phyloP scores from a whole-genome alignment of 2,888 invertebrate genomes.

The Nomada hirtipes region DNA sequence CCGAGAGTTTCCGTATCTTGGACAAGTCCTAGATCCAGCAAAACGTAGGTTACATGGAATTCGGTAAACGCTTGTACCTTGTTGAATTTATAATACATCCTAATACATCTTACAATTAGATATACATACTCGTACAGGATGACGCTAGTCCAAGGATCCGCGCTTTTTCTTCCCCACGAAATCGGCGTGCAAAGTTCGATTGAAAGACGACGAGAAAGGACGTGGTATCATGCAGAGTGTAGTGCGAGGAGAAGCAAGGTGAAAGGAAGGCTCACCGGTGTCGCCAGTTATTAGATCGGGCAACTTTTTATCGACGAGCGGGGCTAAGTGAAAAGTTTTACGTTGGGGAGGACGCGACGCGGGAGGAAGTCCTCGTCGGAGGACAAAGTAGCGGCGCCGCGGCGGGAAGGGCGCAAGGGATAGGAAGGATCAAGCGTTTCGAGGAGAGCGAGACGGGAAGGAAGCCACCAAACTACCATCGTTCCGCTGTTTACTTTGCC shows the following conservation, averaged over 20 bases:
- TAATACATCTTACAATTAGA: too few relatives aligned
- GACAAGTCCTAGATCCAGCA: background rate
- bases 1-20: background rate
- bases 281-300: slow-evolving; percentile 80
- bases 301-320: slow-evolving; percentile 78
- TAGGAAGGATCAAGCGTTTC: slow-evolving; percentile 46
- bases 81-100: background rate
- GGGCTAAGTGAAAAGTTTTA: slow-evolving; percentile 81
- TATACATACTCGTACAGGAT: too few relatives aligned
- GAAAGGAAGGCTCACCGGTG: slow-evolving; percentile 62
- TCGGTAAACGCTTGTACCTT: slow-evolving; percentile 19
- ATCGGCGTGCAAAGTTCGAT: slow-evolving; percentile 49
- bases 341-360: slow-evolving; percentile 66
- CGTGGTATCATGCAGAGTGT: slow-evolving; percentile 24
- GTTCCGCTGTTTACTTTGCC: slow-evolving; percentile 78
- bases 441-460: slow-evolving; percentile 35
- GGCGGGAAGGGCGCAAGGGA: background rate
- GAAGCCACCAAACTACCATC: slow-evolving; percentile 52
- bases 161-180: slow-evolving; percentile 49
- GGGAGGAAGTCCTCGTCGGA: slow-evolving; percentile 36
- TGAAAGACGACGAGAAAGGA: background rate
- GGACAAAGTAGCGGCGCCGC: background rate
- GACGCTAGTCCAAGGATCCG: background rate
- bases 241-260: fast-evolving
- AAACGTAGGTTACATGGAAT: slow-evolving; percentile 19